Percentiles rank a stretch among this genome's conserved stretches.
These are phyloP conservation scores for Ramphastos sulfuratus DNA, from an alignment of 2,113 vertebrate genomes.

Conservation along the genomic window DNA sequence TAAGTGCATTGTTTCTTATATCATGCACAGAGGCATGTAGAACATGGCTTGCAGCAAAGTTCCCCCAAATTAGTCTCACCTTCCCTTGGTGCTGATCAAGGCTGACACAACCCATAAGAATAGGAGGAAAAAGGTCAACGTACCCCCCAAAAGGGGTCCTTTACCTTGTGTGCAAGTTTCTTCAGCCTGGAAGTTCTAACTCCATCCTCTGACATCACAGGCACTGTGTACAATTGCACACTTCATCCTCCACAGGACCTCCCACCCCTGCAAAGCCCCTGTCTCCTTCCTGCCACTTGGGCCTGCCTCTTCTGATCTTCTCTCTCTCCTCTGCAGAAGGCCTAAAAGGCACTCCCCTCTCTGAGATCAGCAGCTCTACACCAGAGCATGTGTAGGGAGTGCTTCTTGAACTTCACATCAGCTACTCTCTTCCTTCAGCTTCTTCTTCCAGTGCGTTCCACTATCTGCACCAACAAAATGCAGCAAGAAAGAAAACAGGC, in stretches of 20 bases:
- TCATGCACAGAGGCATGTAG: not conserved
- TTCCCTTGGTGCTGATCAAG: not conserved
- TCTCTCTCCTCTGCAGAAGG: not conserved
- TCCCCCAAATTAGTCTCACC: rapidly evolving
- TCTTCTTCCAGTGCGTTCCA: not conserved
- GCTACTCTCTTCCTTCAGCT: not conserved
- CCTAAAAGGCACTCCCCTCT: not conserved
- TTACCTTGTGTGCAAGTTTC: too few relatives aligned
- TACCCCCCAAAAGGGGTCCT: too few relatives aligned
- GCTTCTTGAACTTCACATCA: not conserved
- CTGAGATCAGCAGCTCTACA: not conserved
- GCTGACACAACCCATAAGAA: not conserved
- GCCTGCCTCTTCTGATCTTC: not conserved
- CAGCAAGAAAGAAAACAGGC: rapidly evolving
- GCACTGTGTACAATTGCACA: rapidly evolving
- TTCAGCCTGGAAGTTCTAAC: too few relatives aligned
- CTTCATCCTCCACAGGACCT: not conserved
- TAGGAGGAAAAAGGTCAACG: not conserved
- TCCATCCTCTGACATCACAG: too few relatives aligned
- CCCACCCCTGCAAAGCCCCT: rapidly evolving
- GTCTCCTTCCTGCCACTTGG: not conserved
- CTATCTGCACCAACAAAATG: not conserved
- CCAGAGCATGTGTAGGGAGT: rapidly evolving
- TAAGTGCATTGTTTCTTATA: rapidly evolving
- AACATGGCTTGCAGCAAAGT: not conserved